Percentiles rank a stretch among this genome's conserved stretches.
Evolutionary conservation across 2,888 invertebrate genomes (phyloP).

Genomic region (Cheilosia scutellata): DNA sequence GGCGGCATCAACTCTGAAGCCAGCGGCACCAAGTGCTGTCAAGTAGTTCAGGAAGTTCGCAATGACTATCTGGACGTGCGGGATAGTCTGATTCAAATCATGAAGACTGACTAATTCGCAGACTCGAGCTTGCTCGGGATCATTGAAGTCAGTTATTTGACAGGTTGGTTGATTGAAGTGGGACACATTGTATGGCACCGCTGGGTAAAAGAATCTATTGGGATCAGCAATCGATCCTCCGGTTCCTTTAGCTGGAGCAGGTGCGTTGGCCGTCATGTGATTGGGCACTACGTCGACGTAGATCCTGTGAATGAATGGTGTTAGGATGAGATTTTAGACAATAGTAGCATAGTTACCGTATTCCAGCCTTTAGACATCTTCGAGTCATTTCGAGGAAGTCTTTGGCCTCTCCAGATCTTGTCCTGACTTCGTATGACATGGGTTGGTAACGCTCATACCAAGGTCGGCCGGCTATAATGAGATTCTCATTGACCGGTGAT

Average conservation of each 20-base stretch:
- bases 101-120: constrained; percentile 83
- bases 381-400: constrained; percentile 90
- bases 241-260: constrained; percentile 77
- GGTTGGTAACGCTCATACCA: constrained; percentile 96
- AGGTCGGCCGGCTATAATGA: constrained; percentile 84
- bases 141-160: constrained; percentile 84
- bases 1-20: constrained; percentile 85
- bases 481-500: constrained; percentile 57
- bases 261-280: constrained; percentile 86
- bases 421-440: constrained; percentile 89
- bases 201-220: constrained; percentile 84
- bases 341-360: constrained; percentile 80
- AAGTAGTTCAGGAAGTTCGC: constrained; percentile 85
- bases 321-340: background rate
- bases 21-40: constrained; percentile 86
- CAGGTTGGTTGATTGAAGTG: constrained; percentile 86
- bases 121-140: constrained; percentile 85
- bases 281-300: constrained; percentile 91
- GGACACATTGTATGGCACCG: constrained; percentile 85
- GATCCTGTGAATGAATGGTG: constrained; percentile 84
- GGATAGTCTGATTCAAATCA: constrained; percentile 85
- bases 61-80: constrained; percentile 85
- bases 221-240: constrained; percentile 84
- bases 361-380: constrained; percentile 90
- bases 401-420: constrained; percentile 89